Evolutionary conservation across 2,113 vertebrate genomes (phyloP).

Genomic region (Phodopus roborovskii): DNA sequence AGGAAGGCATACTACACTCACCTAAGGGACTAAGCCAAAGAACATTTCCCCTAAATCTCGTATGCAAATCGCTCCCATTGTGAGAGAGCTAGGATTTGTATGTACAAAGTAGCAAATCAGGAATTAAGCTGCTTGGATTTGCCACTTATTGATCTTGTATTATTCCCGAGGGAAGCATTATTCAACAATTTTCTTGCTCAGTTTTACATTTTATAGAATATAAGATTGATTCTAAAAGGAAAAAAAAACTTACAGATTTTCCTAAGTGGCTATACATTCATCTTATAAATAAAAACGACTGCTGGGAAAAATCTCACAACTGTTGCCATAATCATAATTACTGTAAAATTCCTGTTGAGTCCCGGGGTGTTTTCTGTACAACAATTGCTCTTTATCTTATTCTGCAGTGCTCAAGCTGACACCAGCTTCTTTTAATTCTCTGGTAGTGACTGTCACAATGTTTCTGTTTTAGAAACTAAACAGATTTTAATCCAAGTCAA

Average conservation of each 20-base stretch:
- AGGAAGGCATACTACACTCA: constrained; percentile 21
- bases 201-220: constrained; percentile 58
- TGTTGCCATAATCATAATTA: constrained; percentile 59
- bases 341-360: constrained; percentile 60
- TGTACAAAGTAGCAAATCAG: constrained; percentile 70
- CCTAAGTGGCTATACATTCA: constrained; percentile 55
- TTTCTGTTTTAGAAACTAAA: constrained; percentile 69
- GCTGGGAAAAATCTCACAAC: constrained; percentile 67
- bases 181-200: constrained; percentile 53
- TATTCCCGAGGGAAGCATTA: constrained; percentile 35
- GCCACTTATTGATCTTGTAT: constrained; percentile 62
- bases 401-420: constrained; percentile 44
- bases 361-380: constrained; percentile 28
- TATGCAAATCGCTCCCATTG: constrained; percentile 65
- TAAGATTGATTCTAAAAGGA: constrained; percentile 36
- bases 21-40: constrained; percentile 46
- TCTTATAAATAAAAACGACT: constrained; percentile 68
- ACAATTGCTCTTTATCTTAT: constrained; percentile 59
- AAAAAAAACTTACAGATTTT: constrained; percentile 10
- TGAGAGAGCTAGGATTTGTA: constrained; percentile 72
- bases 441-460: constrained; percentile 58
- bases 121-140: constrained; percentile 70
- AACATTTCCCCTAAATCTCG: constrained; percentile 56
- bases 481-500: constrained; percentile 50
- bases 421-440: constrained; percentile 62